Evolutionary conservation across 2,888 invertebrate species (phyloP).

Genomic region (Parasteatoda lunata): DNA sequence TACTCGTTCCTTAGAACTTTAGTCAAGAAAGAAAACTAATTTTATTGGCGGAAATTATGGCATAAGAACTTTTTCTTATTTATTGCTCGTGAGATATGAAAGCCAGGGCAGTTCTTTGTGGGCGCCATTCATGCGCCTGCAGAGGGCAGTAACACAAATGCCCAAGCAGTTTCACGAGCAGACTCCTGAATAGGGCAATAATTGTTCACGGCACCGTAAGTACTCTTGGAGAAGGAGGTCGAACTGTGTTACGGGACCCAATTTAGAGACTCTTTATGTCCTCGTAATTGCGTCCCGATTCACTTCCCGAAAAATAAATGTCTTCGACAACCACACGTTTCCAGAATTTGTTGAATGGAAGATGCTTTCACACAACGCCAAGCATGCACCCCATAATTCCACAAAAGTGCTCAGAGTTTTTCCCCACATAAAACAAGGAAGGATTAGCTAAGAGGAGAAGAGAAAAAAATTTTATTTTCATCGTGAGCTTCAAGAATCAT

Average conservation of each 20-base stretch:
- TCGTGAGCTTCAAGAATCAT: no score
- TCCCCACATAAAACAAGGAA: no score
- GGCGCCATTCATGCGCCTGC: neutral
- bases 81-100: neutral
- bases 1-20: no score
- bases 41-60: no score
- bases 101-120: neutral
- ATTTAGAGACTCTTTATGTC: neutral
- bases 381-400: neutral
- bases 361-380: neutral
- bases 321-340: neutral
- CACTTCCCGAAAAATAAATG: conserved; percentile 3
- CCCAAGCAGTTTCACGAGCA: neutral
- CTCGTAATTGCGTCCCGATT: neutral
- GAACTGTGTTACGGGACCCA: neutral
- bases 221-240: neutral
- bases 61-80: no score
- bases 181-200: neutral
- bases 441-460: no score
- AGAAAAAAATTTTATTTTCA: no score
- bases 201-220: neutral
- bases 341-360: neutral
- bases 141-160: neutral
- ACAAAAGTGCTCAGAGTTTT: no score
- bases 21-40: no score